These are phyloP conservation scores for Vanessa atalanta DNA, from an alignment of 1,140 invertebrate species.

Conservation along the genomic window DNA sequence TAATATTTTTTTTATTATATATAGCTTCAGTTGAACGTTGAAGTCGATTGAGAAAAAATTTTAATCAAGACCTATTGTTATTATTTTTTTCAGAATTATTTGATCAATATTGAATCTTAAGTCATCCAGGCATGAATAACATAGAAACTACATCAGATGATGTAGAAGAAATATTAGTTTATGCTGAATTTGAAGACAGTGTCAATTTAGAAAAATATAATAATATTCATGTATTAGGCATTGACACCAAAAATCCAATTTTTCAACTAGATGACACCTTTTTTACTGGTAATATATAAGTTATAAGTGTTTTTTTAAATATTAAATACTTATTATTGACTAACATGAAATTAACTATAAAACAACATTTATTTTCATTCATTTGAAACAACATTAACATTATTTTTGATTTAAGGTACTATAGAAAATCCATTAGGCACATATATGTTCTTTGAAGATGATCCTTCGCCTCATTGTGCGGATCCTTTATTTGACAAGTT, in stretches of 20 bases:
- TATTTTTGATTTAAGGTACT: conserved; percentile 48
- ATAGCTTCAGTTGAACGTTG: background rate
- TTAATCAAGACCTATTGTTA: background rate
- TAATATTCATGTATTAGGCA: conserved; percentile 68
- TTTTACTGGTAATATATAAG: conserved; percentile 57
- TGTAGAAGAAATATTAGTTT: conserved; percentile 71
- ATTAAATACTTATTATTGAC: too few relatives aligned
- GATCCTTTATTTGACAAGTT: conserved; percentile 73
- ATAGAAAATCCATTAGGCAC: conserved; percentile 71
- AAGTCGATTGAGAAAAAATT: background rate
- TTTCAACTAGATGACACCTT: conserved; percentile 72
- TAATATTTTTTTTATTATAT: background rate
- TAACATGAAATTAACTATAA: too few relatives aligned
- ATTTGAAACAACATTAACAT: background rate
- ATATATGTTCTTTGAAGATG: conserved; percentile 76
- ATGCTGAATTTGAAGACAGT: conserved; percentile 65
- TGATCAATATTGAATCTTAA: background rate
- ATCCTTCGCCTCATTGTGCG: conserved; percentile 47
- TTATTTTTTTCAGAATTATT: background rate
- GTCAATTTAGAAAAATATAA: conserved; percentile 66
- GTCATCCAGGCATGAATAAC: conserved; percentile 13
- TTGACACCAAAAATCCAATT: conserved; percentile 61
- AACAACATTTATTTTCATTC: too few relatives aligned
- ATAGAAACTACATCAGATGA: conserved; percentile 40
- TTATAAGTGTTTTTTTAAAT: background rate